phyloP scores from a whole-genome alignment of 2,888 invertebrate species.

The Brachynemurus nebulosus region DNA sequence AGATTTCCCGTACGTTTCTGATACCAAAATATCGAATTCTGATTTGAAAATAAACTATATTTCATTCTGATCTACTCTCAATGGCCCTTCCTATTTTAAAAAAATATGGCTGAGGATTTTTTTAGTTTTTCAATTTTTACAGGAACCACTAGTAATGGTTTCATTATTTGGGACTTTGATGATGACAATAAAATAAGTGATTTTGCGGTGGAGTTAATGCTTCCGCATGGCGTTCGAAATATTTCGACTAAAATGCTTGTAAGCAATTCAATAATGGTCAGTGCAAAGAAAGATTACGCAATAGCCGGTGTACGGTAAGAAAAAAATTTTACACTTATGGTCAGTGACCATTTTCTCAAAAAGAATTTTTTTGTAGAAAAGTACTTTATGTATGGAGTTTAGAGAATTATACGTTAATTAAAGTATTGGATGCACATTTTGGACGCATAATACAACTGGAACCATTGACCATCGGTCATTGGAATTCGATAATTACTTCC shows the following conservation, averaged over 20 bases:
- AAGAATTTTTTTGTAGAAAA: too few species aligned
- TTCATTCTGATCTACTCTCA: too few species aligned
- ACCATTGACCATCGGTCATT: slow-evolving; percentile 71
- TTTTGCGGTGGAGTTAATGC: slow-evolving; percentile 49
- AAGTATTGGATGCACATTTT: slow-evolving; percentile 92
- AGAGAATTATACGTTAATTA: slow-evolving; percentile 65
- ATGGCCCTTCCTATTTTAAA: too few species aligned
- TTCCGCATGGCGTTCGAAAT: slow-evolving; percentile 82
- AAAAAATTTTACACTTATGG: slow-evolving; percentile 23
- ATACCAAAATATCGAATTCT: too few species aligned
- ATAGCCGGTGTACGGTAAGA: slow-evolving; percentile 93
- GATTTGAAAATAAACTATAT: too few species aligned
- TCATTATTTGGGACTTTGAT: slow-evolving; percentile 67
- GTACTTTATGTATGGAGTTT: slow-evolving; percentile 91
- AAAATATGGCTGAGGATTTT: too few species aligned
- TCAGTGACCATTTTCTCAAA: too few species aligned
- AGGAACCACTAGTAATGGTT: slow-evolving; percentile 68
- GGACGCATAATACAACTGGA: slow-evolving; percentile 88
- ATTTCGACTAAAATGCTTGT: slow-evolving; percentile 84
- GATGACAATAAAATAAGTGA: slow-evolving; percentile 31
- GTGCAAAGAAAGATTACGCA: slow-evolving; percentile 78
- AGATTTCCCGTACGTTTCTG: too few species aligned
- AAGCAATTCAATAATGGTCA: slow-evolving; percentile 85
- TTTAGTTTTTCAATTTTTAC: too few species aligned
- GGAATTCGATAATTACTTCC: slow-evolving; percentile 92